Conservation (phyloP, 1,140 invertebrate species). For the Drosophila rufa region DNA sequence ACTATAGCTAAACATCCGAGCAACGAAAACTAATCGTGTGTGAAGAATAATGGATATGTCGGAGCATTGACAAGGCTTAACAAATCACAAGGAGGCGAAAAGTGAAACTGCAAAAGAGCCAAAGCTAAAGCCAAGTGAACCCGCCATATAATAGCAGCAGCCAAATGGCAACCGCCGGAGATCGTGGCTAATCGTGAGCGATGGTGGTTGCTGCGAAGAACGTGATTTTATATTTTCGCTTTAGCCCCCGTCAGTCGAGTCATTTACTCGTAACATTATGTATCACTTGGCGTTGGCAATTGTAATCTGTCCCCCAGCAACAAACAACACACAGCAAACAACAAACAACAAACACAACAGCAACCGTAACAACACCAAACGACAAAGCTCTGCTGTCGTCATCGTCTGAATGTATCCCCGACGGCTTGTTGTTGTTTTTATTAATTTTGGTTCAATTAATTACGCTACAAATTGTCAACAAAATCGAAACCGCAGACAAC, state of each 20-base stretch:
- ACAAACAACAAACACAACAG: slow-evolving; percentile 18
- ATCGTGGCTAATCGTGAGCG: slow-evolving; percentile 72
- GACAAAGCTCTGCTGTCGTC: slow-evolving; percentile 53
- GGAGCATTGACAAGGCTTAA: slow-evolving; percentile 70
- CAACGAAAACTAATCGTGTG: slow-evolving; percentile 68
- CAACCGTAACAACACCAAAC: slow-evolving; percentile 13
- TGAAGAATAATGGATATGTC: slow-evolving; percentile 66
- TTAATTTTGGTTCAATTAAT: slow-evolving; percentile 79
- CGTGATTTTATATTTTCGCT: slow-evolving; percentile 63
- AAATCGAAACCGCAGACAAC: slow-evolving; percentile 64
- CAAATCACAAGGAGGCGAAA: slow-evolving; percentile 67
- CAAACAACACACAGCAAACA: slow-evolving; percentile 15
- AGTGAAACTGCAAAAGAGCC: slow-evolving; percentile 66
- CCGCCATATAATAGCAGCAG: slow-evolving; percentile 16
- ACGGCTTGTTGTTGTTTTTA: slow-evolving; percentile 62
- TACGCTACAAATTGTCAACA: slow-evolving; percentile 80
- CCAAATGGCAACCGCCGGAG: slow-evolving; percentile 48
- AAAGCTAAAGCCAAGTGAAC: slow-evolving; percentile 55
- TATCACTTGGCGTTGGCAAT: slow-evolving; percentile 69
- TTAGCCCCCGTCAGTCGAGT: slow-evolving; percentile 44
- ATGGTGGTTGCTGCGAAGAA: slow-evolving; percentile 56
- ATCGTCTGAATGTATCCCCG: slow-evolving; percentile 38
- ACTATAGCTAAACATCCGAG: slow-evolving; percentile 19
- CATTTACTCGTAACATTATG: slow-evolving; percentile 77
- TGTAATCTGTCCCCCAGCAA: slow-evolving; percentile 56